phyloP scores from a whole-genome alignment of 2,113 vertebrate species.

The Stictonetta naevosa region DNA sequence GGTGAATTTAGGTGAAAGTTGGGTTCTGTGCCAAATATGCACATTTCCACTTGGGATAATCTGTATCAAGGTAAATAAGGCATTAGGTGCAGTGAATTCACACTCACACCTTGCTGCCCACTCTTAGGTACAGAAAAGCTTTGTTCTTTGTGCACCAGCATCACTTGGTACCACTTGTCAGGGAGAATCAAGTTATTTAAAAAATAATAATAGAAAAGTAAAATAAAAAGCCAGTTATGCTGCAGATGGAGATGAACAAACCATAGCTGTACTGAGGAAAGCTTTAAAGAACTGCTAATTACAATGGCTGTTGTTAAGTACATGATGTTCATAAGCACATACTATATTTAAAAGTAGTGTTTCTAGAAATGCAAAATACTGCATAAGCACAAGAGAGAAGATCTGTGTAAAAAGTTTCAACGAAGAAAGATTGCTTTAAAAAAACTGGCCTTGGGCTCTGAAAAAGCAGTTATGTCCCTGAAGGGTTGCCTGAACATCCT shows the following conservation, averaged over 20 bases:
- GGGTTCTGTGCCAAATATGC: background rate
- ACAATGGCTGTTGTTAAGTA: background rate
- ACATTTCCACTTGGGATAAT: background rate
- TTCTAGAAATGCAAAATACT: background rate
- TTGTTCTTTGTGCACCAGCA: background rate
- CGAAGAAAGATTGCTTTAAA: background rate
- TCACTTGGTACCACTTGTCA: background rate
- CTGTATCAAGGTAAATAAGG: background rate
- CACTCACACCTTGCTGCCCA: background rate
- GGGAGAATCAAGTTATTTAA: background rate
- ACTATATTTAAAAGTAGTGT: background rate
- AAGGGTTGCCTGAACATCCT: background rate
- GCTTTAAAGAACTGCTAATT: background rate
- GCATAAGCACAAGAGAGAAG: background rate
- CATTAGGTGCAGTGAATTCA: background rate
- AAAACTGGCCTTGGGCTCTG: background rate
- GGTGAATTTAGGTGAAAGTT: background rate
- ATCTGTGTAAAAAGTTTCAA: background rate
- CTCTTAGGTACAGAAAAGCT: background rate
- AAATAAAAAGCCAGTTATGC: background rate
- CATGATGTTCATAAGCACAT: background rate
- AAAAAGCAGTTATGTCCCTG: background rate
- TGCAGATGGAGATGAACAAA: background rate
- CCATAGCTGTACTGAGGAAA: background rate
- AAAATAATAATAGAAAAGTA: background rate